These are phyloP conservation scores for Falco peregrinus DNA, from an alignment of 2,797 vertebrate species.

Conservation along the genomic window DNA sequence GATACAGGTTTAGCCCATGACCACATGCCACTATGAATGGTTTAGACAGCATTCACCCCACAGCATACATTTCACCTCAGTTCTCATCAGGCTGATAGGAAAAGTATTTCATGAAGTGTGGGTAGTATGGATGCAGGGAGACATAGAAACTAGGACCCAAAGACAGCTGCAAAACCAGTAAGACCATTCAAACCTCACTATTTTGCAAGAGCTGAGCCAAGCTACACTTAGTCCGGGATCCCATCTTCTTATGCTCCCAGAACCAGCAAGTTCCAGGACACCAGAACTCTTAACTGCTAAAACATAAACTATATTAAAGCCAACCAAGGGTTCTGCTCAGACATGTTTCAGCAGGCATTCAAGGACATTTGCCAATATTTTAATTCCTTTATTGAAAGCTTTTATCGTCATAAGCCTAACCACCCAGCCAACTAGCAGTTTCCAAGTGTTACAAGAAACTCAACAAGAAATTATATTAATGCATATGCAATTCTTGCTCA, in stretches of 20 bases:
- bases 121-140: background rate
- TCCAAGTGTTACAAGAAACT: slow-evolving; percentile 22
- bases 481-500: background rate
- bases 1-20: background rate
- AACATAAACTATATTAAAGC: background rate
- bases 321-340: background rate
- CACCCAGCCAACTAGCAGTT: background rate
- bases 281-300: background rate
- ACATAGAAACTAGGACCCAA: background rate
- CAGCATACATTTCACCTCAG: background rate
- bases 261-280: background rate
- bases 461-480: background rate
- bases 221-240: background rate
- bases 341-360: slow-evolving; percentile 32
- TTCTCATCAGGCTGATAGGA: background rate
- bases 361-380: slow-evolving; percentile 17
- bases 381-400: slow-evolving; percentile 45
- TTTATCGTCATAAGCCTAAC: background rate
- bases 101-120: background rate
- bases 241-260: background rate
- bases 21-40: too few relatives aligned
- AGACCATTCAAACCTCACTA: background rate
- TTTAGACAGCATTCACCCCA: too few relatives aligned
- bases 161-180: background rate
- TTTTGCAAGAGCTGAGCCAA: background rate